Evolutionary conservation across 2,888 invertebrate species (phyloP), one percentile per base, ranked within the genome.

Genomic region (Aporophyla nigra): DNA sequence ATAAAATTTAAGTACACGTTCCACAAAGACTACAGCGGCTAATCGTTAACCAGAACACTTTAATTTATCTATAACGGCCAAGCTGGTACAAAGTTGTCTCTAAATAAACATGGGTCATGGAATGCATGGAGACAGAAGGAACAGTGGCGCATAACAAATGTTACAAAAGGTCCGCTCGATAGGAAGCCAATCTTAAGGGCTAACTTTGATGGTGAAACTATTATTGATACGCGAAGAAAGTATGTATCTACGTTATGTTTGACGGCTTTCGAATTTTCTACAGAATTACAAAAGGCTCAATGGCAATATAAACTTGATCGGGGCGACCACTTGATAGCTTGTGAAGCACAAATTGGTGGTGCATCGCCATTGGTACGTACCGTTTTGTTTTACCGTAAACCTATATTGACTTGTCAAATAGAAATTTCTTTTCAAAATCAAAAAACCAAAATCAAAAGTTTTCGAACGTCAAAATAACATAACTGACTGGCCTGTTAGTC

Each of bases 21-120:
- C 71, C 67, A 74, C 83, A 74, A 76, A 83, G 85, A 84, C 81
- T 83, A 77, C 74, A 71, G 84, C 78, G 83, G 83, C 83, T 83
- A 83, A 83, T 83, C 83, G 85, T 84, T 83, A 83, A 84, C 83
- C 78, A 83, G 83, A 83, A 83, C 83, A 83, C 85, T 83, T 83
- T 84, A 83, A 83, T 83, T 83, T 83, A 83, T 83, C 83, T 83
- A 78, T 83, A 83, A 78, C 83, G 78, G 82, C 83, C 78, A 74
- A 84, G 85, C 83, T 83, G 83, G 85, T 74, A 83, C 85, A 81
- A 84, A 83, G 85, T 83, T 84, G 83, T 83, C 85, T 83, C 83
- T 83, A 83, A 83, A 84, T 84, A 83, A 83, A 83, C 78, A 84
- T 58, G 58, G 65, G 46, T 7, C 65, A 59, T 14, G 19, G 59